Evolutionary conservation across 2,113 vertebrate species (phyloP), one percentile per base, ranked within the genome.

Genomic region (Nipponia nippon): DNA sequence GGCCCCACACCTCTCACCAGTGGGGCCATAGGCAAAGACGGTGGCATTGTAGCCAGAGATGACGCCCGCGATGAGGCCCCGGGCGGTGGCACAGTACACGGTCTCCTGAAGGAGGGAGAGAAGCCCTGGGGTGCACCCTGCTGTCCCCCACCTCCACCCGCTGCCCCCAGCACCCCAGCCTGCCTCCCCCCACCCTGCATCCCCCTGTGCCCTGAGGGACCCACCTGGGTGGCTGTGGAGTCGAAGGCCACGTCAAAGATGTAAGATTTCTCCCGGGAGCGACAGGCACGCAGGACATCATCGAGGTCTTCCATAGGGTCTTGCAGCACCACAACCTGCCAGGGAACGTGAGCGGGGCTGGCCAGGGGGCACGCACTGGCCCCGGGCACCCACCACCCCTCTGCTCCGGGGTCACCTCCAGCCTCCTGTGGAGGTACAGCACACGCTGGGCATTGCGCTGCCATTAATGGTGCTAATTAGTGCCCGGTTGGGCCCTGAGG

Each of bases 21-120:
- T 99, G 83, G 99, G 99, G 95, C 99, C 99, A 7, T 99, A 99
- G 95, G 99, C 98, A 76, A 99, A 99, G 93, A 99, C 98, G 0
- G 99, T 99, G 94, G 99, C 99, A 18, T 99, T 99, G 97, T 99
- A 99, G 90, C 99, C 99, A 1, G 99, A 99, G 83, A 99, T 98
- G 93, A 99, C 97, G 0, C 99, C 99, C 30, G 99, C 96, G 4
- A 99, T 98, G 77, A 99, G 98, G 15, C 98, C 98, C 97, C 98
- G 99, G 87, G 99, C 99, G 83, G 99, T 99, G 65, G 98, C 98
- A 77, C 98, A 97, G 85, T 99, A 99, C 75, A 99, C 99, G 63
- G 99, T 98, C 56, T 99, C 99, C 99, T 99, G 96, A 5, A 5
- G 63, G 42, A 38, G 40, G 52, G 40, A 5, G 27, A 69, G 66